Conservation (phyloP, 1,140 invertebrate genomes). For the Metopolophium dirhodum region DNA sequence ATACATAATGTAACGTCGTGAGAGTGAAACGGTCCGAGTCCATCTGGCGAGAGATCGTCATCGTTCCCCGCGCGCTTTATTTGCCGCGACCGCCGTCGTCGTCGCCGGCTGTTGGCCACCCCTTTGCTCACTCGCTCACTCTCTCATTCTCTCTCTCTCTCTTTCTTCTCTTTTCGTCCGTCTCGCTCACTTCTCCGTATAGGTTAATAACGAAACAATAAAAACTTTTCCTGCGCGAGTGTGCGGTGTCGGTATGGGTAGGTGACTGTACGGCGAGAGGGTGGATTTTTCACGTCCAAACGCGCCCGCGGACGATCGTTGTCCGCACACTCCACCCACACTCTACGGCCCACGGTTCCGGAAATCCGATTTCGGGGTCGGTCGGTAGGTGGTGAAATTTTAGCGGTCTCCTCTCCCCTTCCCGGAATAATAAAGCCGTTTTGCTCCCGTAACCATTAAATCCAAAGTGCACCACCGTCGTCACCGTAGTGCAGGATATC, state of each 20-base stretch:
- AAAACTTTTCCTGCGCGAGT: neutral
- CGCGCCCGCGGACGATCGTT: neutral
- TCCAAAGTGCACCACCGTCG: slow-evolving; percentile 1
- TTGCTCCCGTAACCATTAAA: slow-evolving; percentile 34
- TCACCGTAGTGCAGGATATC: neutral
- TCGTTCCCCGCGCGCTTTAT: slow-evolving; percentile 5
- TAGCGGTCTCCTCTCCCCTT: neutral
- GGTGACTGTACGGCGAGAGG: neutral
- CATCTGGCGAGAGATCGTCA: slow-evolving; percentile 17
- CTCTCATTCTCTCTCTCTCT: too few species aligned
- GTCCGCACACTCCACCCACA: neutral
- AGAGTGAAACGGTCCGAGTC: slow-evolving; percentile 10
- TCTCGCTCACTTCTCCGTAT: neutral
- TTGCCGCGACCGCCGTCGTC: neutral
- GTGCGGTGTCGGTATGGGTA: neutral
- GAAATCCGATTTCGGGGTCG: slow-evolving; percentile 43
- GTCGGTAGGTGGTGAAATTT: neutral
- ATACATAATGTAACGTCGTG: neutral
- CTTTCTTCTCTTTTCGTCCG: neutral
- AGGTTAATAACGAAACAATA: slow-evolving; percentile 55
- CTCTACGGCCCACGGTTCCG: neutral
- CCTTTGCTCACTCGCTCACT: neutral
- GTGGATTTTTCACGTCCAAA: slow-evolving; percentile 1
- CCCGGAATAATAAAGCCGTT: slow-evolving; percentile 44
- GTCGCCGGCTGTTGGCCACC: slow-evolving; percentile 26